These are phyloP conservation scores for Anisognathus igniventris DNA, from an alignment of 2,797 vertebrate species.

Conservation along the genomic window DNA sequence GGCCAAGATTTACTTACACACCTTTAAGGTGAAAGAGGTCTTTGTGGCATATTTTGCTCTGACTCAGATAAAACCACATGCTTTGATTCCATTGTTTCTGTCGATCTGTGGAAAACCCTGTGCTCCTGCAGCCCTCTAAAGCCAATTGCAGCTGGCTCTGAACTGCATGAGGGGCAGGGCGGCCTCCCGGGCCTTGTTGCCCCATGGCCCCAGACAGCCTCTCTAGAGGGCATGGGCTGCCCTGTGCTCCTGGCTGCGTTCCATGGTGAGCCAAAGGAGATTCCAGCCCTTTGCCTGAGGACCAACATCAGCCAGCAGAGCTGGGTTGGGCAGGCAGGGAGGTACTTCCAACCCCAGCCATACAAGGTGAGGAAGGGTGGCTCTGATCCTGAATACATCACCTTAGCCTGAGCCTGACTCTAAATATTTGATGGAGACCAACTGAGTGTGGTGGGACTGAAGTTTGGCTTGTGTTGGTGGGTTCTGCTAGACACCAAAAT, in stretches of 20 bases:
- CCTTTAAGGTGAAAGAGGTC: background rate
- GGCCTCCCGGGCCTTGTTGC: background rate
- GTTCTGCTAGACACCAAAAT: background rate
- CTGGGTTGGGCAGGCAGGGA: too few relatives aligned
- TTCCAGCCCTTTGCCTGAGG: background rate
- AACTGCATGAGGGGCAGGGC: fast-evolving
- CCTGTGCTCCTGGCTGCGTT: background rate
- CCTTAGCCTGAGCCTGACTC: background rate
- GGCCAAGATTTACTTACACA: background rate
- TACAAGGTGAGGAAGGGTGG: background rate
- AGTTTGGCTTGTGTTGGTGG: background rate
- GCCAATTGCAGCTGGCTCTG: fast-evolving
- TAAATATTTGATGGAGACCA: background rate
- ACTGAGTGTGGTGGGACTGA: background rate
- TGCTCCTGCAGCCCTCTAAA: background rate
- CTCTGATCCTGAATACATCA: background rate
- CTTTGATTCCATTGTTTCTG: background rate
- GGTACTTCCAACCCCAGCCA: background rate
- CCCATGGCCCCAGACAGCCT: background rate
- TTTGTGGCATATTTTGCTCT: background rate
- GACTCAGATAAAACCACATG: background rate
- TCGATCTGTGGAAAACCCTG: background rate
- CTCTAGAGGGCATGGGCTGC: background rate
- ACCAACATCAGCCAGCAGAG: background rate
- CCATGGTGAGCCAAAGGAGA: fast-evolving